Evolutionary conservation across 2,797 vertebrate species (phyloP).

Genomic region (Poeciliopsis turneri): DNA sequence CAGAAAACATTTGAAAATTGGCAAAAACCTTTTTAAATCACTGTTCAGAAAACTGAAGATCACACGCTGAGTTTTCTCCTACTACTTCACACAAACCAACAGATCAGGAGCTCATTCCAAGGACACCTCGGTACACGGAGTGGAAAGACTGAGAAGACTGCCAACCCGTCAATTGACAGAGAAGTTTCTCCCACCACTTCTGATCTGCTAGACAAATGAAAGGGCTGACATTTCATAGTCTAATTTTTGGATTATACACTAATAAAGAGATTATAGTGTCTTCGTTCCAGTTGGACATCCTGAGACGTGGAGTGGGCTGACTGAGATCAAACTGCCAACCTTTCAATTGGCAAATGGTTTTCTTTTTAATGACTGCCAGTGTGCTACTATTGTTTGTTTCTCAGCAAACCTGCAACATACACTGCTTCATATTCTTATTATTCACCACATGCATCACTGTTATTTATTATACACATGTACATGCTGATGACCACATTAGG

Average conservation of each 20-base stretch:
- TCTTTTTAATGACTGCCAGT: neutral
- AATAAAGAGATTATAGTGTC: neutral
- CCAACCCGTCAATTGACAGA: neutral
- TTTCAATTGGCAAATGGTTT: neutral
- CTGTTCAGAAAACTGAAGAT: neutral
- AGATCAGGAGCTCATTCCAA: neutral
- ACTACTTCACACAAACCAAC: neutral
- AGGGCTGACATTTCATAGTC: neutral
- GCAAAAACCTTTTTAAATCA: neutral
- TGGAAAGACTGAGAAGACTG: neutral
- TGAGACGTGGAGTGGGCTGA: neutral
- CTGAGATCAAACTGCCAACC: neutral
- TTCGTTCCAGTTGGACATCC: neutral
- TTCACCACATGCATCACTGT: neutral
- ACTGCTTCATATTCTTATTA: slow-evolving; percentile 1
- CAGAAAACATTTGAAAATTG: neutral
- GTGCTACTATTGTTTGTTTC: neutral
- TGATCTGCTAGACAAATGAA: neutral
- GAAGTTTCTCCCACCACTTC: neutral
- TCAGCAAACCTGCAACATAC: neutral
- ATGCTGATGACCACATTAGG: neutral
- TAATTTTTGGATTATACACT: neutral
- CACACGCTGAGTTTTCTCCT: neutral
- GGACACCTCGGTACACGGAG: neutral
- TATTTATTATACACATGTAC: neutral